Percentiles rank a stretch among this genome's conserved stretches.
These are phyloP conservation scores for Ochropleura plecta DNA, from an alignment of 2,888 invertebrate genomes.

Conservation along the genomic window DNA sequence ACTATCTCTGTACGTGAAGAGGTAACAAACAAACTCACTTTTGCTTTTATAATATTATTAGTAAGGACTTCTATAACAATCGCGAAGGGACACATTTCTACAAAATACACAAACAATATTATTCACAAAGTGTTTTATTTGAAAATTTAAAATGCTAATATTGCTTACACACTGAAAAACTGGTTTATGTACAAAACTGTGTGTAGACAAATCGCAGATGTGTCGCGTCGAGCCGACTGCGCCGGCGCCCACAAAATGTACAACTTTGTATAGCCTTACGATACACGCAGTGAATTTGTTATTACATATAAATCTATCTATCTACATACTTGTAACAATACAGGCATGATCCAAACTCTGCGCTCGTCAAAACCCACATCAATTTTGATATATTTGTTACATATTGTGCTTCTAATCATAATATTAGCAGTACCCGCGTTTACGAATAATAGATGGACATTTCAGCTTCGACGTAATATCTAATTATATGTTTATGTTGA, in stretches of 20 bases:
- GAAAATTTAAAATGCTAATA: conserved; percentile 85
- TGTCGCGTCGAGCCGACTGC: conserved; percentile 34
- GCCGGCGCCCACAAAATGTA: conserved; percentile 67
- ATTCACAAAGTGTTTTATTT: conserved; percentile 85
- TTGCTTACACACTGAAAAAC: conserved; percentile 85
- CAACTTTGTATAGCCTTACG: conserved; percentile 65
- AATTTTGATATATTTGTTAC: conserved; percentile 32
- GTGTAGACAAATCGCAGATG: conserved; percentile 59
- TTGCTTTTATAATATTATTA: no score
- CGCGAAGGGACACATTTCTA: not conserved
- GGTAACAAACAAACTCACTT: no score
- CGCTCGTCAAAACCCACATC: conserved; percentile 57
- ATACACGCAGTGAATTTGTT: conserved; percentile 74
- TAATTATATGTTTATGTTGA: not conserved
- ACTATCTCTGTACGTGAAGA: no score
- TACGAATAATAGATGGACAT: conserved; percentile 17
- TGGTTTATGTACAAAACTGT: conserved; percentile 73
- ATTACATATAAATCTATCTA: conserved; percentile 75
- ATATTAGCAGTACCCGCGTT: conserved; percentile 22
- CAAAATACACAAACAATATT: conserved; percentile 69
- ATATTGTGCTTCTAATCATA: conserved; percentile 39
- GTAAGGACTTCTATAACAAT: not conserved
- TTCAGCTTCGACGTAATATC: conserved; percentile 24
- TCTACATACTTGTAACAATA: conserved; percentile 64
- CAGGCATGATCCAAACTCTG: conserved; percentile 62